Conservation (phyloP, 2,797 vertebrate genomes). For the Rhinella marina region DNA sequence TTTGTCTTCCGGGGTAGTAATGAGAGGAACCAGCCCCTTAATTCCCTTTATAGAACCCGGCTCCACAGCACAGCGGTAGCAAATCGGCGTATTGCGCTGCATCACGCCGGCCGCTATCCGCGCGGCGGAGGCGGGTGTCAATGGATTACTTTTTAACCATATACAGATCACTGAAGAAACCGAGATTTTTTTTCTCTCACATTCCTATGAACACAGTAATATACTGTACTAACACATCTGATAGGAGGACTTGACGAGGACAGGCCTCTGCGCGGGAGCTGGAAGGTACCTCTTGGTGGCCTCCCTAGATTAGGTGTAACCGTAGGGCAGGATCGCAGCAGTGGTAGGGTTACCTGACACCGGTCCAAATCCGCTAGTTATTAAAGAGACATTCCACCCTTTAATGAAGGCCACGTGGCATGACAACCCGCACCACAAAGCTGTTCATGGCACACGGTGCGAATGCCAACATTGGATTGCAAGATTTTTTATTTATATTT, state of each 20-base stretch:
- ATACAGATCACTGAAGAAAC: conserved; percentile 79
- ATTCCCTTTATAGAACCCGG: conserved; percentile 71
- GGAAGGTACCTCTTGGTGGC: conserved; percentile 7
- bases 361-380: neutral
- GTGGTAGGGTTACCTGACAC: neutral
- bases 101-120: neutral
- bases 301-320: conserved; percentile 32
- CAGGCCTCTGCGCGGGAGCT: conserved; percentile 22
- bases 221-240: conserved; percentile 95
- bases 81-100: conserved; percentile 26
- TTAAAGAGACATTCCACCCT: neutral
- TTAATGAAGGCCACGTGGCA: neutral
- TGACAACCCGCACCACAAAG: neutral
- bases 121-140: neutral
- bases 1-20: conserved; percentile 60
- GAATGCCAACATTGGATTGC: too few relatives aligned
- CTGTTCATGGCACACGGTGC: neutral
- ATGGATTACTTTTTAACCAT: conserved; percentile 73
- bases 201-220: conserved; percentile 96
- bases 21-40: conserved; percentile 87
- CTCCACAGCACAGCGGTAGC: neutral
- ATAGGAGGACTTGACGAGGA: conserved; percentile 76
- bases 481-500: too few relatives aligned
- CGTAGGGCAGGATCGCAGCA: neutral
- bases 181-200: conserved; percentile 73